Conservation (phyloP, 2,888 invertebrate genomes). For the Seladonia tumulorum region DNA sequence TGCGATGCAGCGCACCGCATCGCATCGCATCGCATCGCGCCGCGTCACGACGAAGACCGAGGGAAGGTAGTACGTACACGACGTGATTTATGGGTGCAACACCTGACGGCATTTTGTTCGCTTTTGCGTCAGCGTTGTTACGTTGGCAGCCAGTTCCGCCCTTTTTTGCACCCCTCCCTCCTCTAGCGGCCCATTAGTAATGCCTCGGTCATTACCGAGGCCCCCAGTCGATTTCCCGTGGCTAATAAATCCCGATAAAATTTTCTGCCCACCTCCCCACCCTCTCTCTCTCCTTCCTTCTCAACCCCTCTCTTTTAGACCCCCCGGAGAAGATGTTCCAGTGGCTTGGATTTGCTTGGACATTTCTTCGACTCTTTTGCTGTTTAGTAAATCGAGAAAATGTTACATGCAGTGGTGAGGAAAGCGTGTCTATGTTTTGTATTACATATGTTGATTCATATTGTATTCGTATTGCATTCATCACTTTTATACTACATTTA, state of each 20-base stretch:
- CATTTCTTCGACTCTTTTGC: too few species aligned
- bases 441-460: background rate
- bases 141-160: conserved; percentile 76
- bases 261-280: conserved; percentile 56
- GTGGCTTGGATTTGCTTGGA: background rate
- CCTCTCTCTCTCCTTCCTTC: background rate
- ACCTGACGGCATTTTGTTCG: conserved; percentile 81
- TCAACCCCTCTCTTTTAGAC: background rate
- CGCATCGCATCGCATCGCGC: conserved; percentile 7
- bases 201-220: conserved; percentile 77
- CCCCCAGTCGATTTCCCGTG: conserved; percentile 76
- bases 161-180: conserved; percentile 71
- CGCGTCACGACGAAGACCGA: conserved; percentile 68
- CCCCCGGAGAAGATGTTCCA: background rate
- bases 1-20: conserved; percentile 21
- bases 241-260: conserved; percentile 79
- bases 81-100: conserved; percentile 82
- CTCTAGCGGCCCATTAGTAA: conserved; percentile 73
- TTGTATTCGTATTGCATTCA: background rate
- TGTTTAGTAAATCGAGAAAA: background rate
- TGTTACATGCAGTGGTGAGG: too few species aligned
- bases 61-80: conserved; percentile 68
- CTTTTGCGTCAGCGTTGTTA: conserved; percentile 76
- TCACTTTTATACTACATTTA: background rate
- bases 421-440: too few species aligned